Conservation (phyloP, 53 echinoderm and acorn worm species). For the Echinarachnius parma region DNA sequence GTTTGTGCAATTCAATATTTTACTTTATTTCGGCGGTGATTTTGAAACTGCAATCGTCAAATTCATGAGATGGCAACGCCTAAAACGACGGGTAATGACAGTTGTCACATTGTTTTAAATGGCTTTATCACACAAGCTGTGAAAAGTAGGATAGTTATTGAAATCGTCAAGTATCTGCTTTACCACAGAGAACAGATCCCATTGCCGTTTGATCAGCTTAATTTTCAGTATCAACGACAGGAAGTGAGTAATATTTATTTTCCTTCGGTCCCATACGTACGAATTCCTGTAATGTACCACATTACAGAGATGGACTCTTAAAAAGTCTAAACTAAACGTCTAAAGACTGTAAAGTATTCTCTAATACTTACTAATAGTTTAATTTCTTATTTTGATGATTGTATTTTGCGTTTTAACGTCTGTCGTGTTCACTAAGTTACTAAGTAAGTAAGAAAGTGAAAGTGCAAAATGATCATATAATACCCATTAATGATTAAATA, state of each 20-base stretch:
- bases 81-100: constrained; percentile 7
- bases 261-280: constrained; percentile 11
- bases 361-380: not conserved
- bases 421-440: no score
- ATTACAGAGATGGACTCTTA: no score
- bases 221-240: constrained; percentile 57
- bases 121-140: constrained; percentile 64
- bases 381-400: not conserved
- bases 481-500: no score
- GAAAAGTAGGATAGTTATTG: constrained; percentile 61
- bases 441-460: no score
- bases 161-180: constrained; percentile 80
- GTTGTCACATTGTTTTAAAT: constrained; percentile 44
- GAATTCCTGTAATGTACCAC: not conserved
- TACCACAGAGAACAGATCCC: constrained; percentile 96
- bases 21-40: not conserved
- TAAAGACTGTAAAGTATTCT: no score
- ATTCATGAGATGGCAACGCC: not conserved
- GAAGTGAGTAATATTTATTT: constrained; percentile 16
- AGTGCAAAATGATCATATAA: no score
- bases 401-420: not conserved
- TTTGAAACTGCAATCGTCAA: not conserved
- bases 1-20: not conserved
- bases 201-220: constrained; percentile 84
- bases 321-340: no score